phyloP scores from a whole-genome alignment of 2,888 invertebrate species.

The Pyrochroa serraticornis region DNA sequence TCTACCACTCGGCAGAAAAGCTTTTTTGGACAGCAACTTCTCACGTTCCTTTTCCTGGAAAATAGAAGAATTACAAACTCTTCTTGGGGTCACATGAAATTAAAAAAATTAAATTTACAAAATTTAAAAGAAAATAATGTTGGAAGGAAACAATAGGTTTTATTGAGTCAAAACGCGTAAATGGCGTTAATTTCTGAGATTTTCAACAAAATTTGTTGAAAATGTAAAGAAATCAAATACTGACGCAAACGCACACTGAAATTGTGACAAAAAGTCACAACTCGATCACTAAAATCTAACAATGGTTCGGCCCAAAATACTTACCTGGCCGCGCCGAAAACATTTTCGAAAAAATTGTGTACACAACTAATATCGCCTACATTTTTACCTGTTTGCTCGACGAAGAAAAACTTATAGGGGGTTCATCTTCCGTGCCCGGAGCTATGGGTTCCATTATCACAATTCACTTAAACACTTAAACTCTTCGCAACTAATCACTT shows the following conservation, averaged over 20 bases:
- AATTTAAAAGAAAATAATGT: background rate
- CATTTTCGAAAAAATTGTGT: background rate
- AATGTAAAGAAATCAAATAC: slow-evolving; percentile 22
- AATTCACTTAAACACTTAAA: slow-evolving; percentile 31
- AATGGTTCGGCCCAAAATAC: slow-evolving; percentile 5
- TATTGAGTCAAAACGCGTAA: background rate
- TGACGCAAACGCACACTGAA: slow-evolving; percentile 22
- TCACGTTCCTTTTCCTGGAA: slow-evolving; percentile 53
- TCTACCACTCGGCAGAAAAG: slow-evolving; percentile 49
- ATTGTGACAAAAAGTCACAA: slow-evolving; percentile 46
- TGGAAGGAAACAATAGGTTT: background rate
- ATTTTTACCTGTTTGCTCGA: slow-evolving; percentile 49
- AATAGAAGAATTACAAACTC: slow-evolving; percentile 16
- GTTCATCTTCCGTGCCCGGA: slow-evolving; percentile 53
- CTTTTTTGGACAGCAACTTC: slow-evolving; percentile 50
- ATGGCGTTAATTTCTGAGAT: background rate
- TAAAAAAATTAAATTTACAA: background rate
- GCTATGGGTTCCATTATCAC: slow-evolving; percentile 49
- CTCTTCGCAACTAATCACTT: slow-evolving; percentile 29
- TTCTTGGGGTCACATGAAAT: too few relatives aligned
- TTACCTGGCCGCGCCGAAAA: slow-evolving; percentile 8
- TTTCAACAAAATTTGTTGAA: slow-evolving; percentile 22
- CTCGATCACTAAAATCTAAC: slow-evolving; percentile 10
- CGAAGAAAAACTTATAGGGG: slow-evolving; percentile 40
- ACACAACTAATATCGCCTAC: slow-evolving; percentile 11